Conservation (phyloP, 2,888 invertebrate species). For the Alloscopus bannaensis region DNA sequence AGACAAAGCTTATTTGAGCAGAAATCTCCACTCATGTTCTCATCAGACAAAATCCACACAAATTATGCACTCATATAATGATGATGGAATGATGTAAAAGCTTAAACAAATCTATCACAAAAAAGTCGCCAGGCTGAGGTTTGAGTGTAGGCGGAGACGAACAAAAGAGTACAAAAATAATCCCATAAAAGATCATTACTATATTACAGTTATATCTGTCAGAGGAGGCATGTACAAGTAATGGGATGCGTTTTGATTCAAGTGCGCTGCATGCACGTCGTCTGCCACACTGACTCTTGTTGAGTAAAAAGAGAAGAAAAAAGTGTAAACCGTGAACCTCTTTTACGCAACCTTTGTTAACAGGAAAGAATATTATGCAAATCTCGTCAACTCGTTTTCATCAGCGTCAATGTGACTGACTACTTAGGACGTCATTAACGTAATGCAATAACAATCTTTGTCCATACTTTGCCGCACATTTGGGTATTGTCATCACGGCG, state of each 20-base stretch:
- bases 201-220: neutral
- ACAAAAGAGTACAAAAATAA: neutral
- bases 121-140: neutral
- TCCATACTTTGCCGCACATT: neutral
- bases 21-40: neutral
- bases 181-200: neutral
- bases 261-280: too few species aligned
- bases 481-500: neutral
- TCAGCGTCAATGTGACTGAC: neutral
- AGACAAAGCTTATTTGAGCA: neutral
- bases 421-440: neutral
- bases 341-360: neutral
- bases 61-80: neutral
- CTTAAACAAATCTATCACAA: neutral
- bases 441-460: neutral
- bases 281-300: too few species aligned
- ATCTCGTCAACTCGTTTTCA: constrained; percentile 17
- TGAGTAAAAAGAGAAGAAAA: too few species aligned
- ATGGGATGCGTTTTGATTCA: neutral
- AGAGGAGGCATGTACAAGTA: neutral
- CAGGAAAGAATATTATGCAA: constrained; percentile 31
- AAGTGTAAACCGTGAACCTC: neutral
- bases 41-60: neutral
- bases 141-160: neutral
- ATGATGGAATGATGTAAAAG: neutral